Evolutionary conservation across 2,113 vertebrate species (phyloP), one percentile per base, ranked within the genome.

Genomic region (Gymnocephalus cernua): DNA sequence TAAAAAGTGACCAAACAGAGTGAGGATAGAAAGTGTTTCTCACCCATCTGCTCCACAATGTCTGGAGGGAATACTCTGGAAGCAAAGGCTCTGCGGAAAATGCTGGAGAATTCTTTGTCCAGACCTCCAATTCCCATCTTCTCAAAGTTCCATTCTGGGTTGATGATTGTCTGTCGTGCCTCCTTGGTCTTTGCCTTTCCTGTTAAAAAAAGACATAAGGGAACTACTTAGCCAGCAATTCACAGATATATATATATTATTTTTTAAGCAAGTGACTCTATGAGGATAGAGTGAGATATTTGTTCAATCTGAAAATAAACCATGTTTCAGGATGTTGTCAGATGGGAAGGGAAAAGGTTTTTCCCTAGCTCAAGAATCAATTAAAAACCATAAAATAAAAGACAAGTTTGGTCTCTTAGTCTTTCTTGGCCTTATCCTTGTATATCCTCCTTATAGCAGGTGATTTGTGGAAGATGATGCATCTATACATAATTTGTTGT

Each of bases 131-230:
- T 99, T 57, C 98, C 98, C 98, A 99, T 99, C 83, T 97, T 98
- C 93, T 99, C 98, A 93, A 99, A 99, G 90, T 99, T 99, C 97
- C 97, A 99, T 84, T 99, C 98, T 0, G 98, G 98, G 89, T 99
- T 99, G 90, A 99, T 99, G 93, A 99, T 99, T 0, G 97, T 97
- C 90, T 99, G 98, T 2, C 98, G 95, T 1, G 96, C 96, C 89
- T 99, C 97, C 91, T 97, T 99, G 85, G 98, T 99, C 94, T 99
- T 99, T 71, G 98, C 96, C 90, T 99, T 99, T 5, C 98, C 98
- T 99, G 59, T 16, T 25, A 4, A 50, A 41, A 10, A 41, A 72
- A 66, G 1, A 59, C 5, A 9, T 1, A 48, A 3, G n/a, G 8
- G 6, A 44, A 45, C 23, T 4, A 1, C 1, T 61, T 63, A 0